Conservation (phyloP, 2,797 vertebrate genomes). For the Sitta carolinensis region DNA sequence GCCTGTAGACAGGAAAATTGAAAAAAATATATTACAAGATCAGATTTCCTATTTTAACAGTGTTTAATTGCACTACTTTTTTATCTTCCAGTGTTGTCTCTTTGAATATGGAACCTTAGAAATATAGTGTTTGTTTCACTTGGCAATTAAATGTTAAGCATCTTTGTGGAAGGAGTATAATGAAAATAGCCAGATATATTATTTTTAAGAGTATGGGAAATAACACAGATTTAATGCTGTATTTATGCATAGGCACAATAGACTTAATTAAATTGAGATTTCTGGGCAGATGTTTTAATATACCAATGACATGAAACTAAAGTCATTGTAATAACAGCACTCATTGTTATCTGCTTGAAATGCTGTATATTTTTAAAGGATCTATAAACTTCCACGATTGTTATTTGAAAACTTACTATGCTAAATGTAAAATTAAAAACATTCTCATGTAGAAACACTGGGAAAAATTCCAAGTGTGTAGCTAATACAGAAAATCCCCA, state of each 20-base stretch:
- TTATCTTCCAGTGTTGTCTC: background rate
- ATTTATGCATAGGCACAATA: background rate
- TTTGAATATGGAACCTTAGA: background rate
- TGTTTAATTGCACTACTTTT: background rate
- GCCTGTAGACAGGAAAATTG: background rate
- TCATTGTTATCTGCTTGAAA: constrained; percentile 15
- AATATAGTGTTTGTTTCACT: background rate
- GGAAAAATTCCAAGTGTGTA: background rate
- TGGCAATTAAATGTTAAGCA: background rate
- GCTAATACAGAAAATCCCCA: background rate
- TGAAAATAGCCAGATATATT: background rate
- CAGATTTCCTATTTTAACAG: background rate
- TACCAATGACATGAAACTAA: background rate
- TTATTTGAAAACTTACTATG: background rate
- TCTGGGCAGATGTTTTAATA: constrained; percentile 23
- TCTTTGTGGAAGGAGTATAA: background rate
- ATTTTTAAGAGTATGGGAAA: constrained; percentile 20
- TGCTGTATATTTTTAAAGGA: background rate
- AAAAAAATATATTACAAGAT: background rate
- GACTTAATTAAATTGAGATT: constrained; percentile 31
- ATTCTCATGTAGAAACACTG: background rate
- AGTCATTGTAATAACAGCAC: background rate
- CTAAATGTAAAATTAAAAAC: background rate
- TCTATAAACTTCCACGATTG: background rate
- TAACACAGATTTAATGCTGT: background rate